Percentiles rank a stretch among this genome's conserved stretches.
phyloP scores from a whole-genome alignment of 2,888 invertebrate genomes.

The Carterocephalus palaemon region DNA sequence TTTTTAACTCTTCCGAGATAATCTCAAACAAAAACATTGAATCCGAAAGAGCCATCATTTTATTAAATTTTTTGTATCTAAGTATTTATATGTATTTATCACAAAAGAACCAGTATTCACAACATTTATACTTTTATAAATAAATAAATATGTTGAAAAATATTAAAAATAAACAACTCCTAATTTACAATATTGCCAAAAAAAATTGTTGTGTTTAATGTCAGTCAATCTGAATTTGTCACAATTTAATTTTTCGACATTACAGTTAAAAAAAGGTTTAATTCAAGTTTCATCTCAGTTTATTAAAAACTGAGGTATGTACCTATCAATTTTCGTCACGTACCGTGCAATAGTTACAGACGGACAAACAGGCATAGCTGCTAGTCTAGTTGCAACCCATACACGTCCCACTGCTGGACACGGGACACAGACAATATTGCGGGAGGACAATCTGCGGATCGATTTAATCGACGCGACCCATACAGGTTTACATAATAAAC shows the following conservation, averaged over 20 bases:
- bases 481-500: too few relatives aligned
- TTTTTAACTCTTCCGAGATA: constrained; percentile 49
- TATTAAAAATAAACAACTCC: constrained; percentile 36
- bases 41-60: constrained; percentile 55
- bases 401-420: too few relatives aligned
- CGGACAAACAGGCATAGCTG: too few relatives aligned
- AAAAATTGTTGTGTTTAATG: constrained; percentile 25
- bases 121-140: constrained; percentile 29
- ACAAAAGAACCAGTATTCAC: constrained; percentile 17
- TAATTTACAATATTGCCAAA: constrained; percentile 48
- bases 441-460: too few relatives aligned
- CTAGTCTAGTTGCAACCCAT: too few relatives aligned
- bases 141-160: constrained; percentile 26
- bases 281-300: too few relatives aligned
- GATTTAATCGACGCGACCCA: too few relatives aligned
- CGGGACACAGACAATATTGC: too few relatives aligned
- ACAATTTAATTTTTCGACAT: background rate
- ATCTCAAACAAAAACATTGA: constrained; percentile 66
- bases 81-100: too few relatives aligned
- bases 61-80: constrained; percentile 27
- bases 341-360: too few relatives aligned
- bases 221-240: constrained; percentile 5
- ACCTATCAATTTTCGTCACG: too few relatives aligned
- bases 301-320: too few relatives aligned
- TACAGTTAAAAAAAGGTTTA: background rate